Base-by-base conservation (phyloP, 1,140 invertebrate species). In the Drosophila pallidifrons region DNA sequence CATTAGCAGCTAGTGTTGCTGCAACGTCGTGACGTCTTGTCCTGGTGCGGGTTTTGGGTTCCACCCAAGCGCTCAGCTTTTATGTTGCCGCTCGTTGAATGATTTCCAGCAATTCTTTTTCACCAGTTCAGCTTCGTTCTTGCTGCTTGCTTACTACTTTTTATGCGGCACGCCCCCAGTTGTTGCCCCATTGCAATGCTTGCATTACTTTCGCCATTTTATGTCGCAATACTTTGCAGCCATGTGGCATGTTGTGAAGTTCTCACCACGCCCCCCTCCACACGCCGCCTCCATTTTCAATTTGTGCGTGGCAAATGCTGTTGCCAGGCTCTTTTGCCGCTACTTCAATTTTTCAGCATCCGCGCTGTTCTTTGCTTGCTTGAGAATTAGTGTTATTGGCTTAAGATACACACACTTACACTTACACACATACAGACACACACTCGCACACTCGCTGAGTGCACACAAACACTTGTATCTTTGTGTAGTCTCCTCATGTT, bases 31-130 rank as follows among this genome's bases (percentile, higher is more conserved):
- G 41, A 13, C n/a, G 41, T 43, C 11, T 11, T 43, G 66, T 63
- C 49, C 47, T 64, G 45, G 55, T 10, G 11, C 1, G 60, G 10
- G 49, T 16, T 41, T 51, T 46, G 6, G 71, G 69, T 79, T 76
- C 76, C 80, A 83, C 83, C 83, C 83, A 83, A 65, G 54, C 80
- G 80, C 82, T 87, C 80, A 88, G 82, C 82, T 80, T 82, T 87
- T 87, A 82, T 87, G 79, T 82, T 52, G 66, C 55, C 64, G 41
- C 59, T 64, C 60, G 69, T 76, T 83, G 80, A 83, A 79, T 83
- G 80, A 78, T 88, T 87, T 87, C 59, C 38, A 69, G 54, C 69
- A 67, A 75, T 88, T 82, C 77, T 75, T 82, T 77, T 54, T 75
- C 35, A 20, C 35, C 30, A 54, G 30, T 49, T 77, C 32, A 38